Evolutionary conservation across 35 echinoderm and acorn worm genomes (phyloP).

Genomic region (Nesometra sesokonis): DNA sequence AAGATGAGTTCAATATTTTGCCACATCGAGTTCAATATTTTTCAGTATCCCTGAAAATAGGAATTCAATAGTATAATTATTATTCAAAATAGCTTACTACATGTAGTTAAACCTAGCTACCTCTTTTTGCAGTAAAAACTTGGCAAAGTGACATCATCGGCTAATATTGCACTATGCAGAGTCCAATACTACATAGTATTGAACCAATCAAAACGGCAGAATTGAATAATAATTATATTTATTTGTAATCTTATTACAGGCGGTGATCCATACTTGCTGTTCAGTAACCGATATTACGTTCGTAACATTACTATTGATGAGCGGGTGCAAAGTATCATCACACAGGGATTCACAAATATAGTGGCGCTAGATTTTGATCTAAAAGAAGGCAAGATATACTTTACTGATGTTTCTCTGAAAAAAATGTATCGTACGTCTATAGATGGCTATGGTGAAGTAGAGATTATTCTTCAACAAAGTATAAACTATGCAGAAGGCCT

Average conservation of each 20-base stretch:
- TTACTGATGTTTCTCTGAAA: not conserved
- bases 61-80: too few species aligned
- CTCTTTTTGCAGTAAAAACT: too few species aligned
- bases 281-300: conserved; percentile 43
- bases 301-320: conserved; percentile 20
- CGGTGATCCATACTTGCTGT: conserved; percentile 21
- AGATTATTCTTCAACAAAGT: not conserved
- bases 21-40: too few species aligned
- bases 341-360: conserved; percentile 5
- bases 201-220: too few species aligned
- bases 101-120: too few species aligned
- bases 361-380: conserved; percentile 42
- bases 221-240: too few species aligned
- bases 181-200: too few species aligned
- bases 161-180: too few species aligned
- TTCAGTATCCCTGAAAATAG: too few species aligned
- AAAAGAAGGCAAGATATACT: conserved; percentile 22
- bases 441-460: conserved; percentile 2
- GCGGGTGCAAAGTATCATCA: not conserved
- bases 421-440: conserved; percentile 8
- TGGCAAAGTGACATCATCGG: too few species aligned
- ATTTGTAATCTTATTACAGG: conserved; percentile 15
- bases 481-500: conserved; percentile 9
- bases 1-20: too few species aligned
- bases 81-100: too few species aligned